Evolutionary conservation across 2,888 invertebrate genomes (phyloP).

Genomic region (Gandaritis pyraliata): DNA sequence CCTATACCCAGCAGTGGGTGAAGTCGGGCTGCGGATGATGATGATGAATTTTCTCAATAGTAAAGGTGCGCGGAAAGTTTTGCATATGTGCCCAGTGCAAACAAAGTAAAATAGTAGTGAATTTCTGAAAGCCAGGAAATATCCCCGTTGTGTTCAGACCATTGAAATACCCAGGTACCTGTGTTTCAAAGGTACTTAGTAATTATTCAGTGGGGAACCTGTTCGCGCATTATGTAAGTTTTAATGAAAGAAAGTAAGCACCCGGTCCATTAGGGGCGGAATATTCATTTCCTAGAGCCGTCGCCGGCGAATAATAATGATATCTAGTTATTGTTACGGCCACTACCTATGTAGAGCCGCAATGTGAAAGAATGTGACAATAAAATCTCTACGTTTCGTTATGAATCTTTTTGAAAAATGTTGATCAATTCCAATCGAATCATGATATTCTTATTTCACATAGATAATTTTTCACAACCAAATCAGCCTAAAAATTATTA

Average conservation of each 20-base stretch:
- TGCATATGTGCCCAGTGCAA: background rate
- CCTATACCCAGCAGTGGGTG: too few relatives aligned
- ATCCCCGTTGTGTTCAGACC: constrained; percentile 16
- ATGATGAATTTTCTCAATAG: too few relatives aligned
- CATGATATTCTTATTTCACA: too few relatives aligned
- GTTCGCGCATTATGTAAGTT: constrained; percentile 63
- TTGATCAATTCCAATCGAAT: too few relatives aligned
- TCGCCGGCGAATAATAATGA: constrained; percentile 61
- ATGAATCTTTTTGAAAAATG: too few relatives aligned
- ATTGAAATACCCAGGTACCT: constrained; percentile 20
- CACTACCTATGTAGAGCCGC: constrained; percentile 46
- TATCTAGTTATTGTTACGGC: constrained; percentile 66
- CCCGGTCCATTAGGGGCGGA: constrained; percentile 60
- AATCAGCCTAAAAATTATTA: too few relatives aligned
- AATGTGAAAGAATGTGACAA: constrained; percentile 21
- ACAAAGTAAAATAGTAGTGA: constrained; percentile 5
- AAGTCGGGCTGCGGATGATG: too few relatives aligned
- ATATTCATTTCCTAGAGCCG: constrained; percentile 62
- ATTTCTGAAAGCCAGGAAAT: constrained; percentile 10
- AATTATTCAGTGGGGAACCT: constrained; percentile 59
- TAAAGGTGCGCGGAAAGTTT: too few relatives aligned
- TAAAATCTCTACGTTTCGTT: background rate
- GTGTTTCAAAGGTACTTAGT: constrained; percentile 49
- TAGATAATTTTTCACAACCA: too few relatives aligned
- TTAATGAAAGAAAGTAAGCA: constrained; percentile 66